Percentiles rank a stretch among this genome's conserved stretches.
phyloP scores from a whole-genome alignment of 2,113 vertebrate genomes.

The Mormyrus lacerda region DNA sequence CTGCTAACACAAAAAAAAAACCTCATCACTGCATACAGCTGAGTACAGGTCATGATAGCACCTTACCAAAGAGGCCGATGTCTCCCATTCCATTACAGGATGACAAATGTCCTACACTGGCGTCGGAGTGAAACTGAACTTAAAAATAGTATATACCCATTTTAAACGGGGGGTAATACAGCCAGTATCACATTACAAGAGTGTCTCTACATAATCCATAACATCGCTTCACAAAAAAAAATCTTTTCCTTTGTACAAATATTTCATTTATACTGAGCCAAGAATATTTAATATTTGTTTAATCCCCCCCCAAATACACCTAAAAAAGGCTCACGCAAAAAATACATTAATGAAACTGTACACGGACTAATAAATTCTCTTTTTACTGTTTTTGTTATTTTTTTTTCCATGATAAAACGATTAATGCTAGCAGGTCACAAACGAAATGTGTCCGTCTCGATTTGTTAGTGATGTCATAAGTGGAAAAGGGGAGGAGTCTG shows the following conservation, averaged over 20 bases:
- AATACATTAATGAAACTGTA: constrained; percentile 42
- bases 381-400: constrained; percentile 32
- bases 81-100: background rate
- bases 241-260: constrained; percentile 52
- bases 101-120: background rate
- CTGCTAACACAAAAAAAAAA: constrained; percentile 30
- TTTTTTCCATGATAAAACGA: constrained; percentile 40
- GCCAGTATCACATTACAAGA: constrained; percentile 46
- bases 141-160: background rate
- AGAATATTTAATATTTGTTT: constrained; percentile 62
- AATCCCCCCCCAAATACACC: constrained; percentile 19
- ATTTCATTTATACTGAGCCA: constrained; percentile 53
- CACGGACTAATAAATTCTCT: constrained; percentile 30
- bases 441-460: background rate
- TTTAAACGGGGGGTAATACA: constrained; percentile 26
- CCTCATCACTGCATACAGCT: constrained; percentile 48
- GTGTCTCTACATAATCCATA: constrained; percentile 42
- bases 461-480: constrained; percentile 18
- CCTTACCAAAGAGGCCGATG: constrained; percentile 50
- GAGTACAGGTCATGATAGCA: constrained; percentile 59
- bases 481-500: constrained; percentile 46
- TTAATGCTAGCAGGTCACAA: constrained; percentile 19
- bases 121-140: background rate
- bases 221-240: constrained; percentile 38
- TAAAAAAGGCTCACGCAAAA: constrained; percentile 28